Percentiles rank a stretch among this genome's conserved stretches.
Evolutionary conservation across 2,113 vertebrate species (phyloP).

Genomic region (Oreamnos americanus): DNA sequence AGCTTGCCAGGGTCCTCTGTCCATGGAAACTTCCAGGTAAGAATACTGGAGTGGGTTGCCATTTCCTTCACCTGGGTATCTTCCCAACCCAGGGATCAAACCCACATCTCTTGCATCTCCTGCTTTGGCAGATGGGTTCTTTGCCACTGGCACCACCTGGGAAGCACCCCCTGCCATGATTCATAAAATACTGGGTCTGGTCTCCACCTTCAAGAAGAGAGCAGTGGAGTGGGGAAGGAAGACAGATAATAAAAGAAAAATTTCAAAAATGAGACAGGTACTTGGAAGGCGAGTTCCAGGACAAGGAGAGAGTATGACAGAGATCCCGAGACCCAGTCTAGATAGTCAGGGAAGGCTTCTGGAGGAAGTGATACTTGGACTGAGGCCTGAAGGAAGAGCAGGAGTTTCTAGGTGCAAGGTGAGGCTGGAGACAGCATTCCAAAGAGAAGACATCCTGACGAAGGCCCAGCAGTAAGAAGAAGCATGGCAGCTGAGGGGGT

Average conservation of each 20-base stretch:
- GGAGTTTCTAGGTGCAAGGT: neutral
- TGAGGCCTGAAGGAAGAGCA: neutral
- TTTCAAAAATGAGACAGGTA: neutral
- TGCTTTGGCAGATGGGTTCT: neutral
- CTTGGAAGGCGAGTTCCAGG: neutral
- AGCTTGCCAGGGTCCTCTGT: neutral
- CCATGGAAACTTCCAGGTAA: neutral
- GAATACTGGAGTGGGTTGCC: neutral
- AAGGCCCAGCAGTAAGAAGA: neutral
- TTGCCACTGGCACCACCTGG: neutral
- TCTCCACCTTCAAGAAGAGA: neutral
- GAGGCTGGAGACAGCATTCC: neutral
- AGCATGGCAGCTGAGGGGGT: rapidly evolving
- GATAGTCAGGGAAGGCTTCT: neutral
- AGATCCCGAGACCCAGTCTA: neutral
- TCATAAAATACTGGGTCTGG: neutral
- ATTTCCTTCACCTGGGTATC: neutral
- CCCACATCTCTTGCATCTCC: neutral
- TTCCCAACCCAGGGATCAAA: neutral
- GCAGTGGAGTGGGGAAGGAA: neutral
- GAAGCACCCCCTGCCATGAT: neutral
- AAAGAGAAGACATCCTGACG: rapidly evolving
- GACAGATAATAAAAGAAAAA: neutral
- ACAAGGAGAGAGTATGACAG: neutral
- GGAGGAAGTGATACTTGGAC: neutral